Percentiles rank a stretch among this genome's conserved stretches.
These are phyloP conservation scores for Agelastica alni DNA, from an alignment of 2,888 invertebrate genomes.

Conservation along the genomic window DNA sequence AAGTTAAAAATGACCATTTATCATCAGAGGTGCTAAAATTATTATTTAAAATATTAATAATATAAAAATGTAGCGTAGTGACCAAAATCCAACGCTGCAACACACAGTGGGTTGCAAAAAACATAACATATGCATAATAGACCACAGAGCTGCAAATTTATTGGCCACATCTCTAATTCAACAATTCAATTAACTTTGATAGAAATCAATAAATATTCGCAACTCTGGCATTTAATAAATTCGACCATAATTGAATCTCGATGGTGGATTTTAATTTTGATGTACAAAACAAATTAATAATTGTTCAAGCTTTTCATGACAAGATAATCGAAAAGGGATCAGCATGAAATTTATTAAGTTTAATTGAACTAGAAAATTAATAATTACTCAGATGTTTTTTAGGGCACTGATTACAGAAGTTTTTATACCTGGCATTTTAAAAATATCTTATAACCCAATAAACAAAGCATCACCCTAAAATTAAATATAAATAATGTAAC, in stretches of 20 bases:
- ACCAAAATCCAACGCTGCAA: too few relatives aligned
- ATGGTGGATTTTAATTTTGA: constrained; percentile 24
- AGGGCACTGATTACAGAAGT: not conserved
- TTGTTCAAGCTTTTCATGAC: constrained; percentile 22
- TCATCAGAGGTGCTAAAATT: too few relatives aligned
- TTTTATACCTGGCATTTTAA: too few relatives aligned
- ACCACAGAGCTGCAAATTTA: constrained; percentile 14
- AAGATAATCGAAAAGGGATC: constrained; percentile 23
- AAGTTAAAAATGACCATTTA: too few relatives aligned
- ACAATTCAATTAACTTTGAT: constrained; percentile 29
- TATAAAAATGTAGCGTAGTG: too few relatives aligned
- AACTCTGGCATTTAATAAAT: constrained; percentile 26
- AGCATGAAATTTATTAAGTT: constrained; percentile 21
- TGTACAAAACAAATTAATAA: constrained; percentile 28
- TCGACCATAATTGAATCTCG: constrained; percentile 26
- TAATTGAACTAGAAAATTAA: constrained; percentile 20
- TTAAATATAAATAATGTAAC: too few relatives aligned
- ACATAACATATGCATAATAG: constrained; percentile 4
- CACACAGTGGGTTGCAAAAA: too few relatives aligned
- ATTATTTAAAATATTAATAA: too few relatives aligned
- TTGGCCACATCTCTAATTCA: constrained; percentile 25
- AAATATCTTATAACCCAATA: too few relatives aligned
- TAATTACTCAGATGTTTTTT: not conserved
- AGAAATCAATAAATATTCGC: constrained; percentile 25
- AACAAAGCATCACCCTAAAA: too few relatives aligned